Percentiles rank a stretch among this genome's conserved stretches.
These are phyloP conservation scores for Drosophila triauraria DNA, from an alignment of 1,140 invertebrate genomes.

Conservation along the genomic window DNA sequence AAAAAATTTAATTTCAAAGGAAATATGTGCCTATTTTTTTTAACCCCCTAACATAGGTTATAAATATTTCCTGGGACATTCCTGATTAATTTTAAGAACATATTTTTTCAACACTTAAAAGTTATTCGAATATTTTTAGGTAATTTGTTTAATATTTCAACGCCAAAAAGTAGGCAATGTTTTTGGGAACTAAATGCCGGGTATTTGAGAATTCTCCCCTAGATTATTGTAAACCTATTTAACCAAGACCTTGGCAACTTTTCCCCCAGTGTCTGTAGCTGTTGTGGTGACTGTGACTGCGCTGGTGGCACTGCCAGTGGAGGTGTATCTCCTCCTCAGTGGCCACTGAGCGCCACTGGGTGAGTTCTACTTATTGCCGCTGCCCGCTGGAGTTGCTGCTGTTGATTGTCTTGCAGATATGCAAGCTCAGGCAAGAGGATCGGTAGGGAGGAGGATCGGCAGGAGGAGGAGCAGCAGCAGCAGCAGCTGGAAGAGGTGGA, in stretches of 20 bases:
- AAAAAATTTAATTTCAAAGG: too few relatives aligned
- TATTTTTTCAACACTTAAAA: too few relatives aligned
- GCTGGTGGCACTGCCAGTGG: conserved; percentile 49
- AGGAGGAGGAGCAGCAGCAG: background rate
- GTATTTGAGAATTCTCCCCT: too few relatives aligned
- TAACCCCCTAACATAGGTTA: too few relatives aligned
- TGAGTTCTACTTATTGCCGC: conserved; percentile 42
- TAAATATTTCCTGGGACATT: too few relatives aligned
- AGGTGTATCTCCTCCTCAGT: conserved; percentile 46
- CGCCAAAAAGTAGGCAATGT: too few relatives aligned
- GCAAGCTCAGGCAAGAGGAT: conserved; percentile 49
- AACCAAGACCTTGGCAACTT: background rate
- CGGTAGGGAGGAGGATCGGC: background rate
- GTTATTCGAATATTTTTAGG: too few relatives aligned
- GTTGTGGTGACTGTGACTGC: conserved; percentile 31
- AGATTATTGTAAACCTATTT: background rate
- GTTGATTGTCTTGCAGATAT: conserved; percentile 81
- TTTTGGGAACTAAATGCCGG: too few relatives aligned
- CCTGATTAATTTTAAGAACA: too few relatives aligned
- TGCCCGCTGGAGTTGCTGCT: conserved; percentile 28
- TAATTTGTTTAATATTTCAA: background rate
- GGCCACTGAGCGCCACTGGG: conserved; percentile 68
- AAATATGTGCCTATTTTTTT: too few relatives aligned
- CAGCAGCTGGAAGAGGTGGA: conserved; percentile 19
- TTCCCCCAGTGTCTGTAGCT: conserved; percentile 13